Evolutionary conservation across 2,888 invertebrate species (phyloP).

Genomic region (Sinhomidia bicolor): DNA sequence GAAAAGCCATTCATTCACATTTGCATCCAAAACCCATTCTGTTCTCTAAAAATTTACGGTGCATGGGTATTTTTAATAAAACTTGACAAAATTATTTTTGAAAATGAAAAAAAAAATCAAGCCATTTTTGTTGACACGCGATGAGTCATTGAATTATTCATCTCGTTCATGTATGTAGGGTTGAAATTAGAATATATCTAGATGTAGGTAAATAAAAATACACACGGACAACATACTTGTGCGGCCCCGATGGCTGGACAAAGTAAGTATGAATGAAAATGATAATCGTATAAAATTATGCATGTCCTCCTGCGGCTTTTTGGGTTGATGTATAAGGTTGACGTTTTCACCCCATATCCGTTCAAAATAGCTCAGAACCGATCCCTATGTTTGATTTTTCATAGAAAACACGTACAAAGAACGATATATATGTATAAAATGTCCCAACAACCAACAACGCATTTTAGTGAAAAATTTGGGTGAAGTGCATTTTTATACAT

Average conservation of each 20-base stretch:
- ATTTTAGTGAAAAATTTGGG: neutral
- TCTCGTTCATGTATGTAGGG: neutral
- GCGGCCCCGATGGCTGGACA: neutral
- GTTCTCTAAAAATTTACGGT: too few relatives aligned
- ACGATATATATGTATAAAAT: neutral
- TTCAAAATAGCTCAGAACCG: constrained; percentile 9
- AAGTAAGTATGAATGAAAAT: constrained; percentile 25
- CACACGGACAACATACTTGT: neutral
- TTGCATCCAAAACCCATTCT: too few relatives aligned
- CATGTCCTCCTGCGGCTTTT: neutral
- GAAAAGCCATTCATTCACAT: too few relatives aligned
- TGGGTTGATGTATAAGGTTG: neutral
- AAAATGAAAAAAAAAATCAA: neutral
- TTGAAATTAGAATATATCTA: too few relatives aligned
- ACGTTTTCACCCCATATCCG: constrained; percentile 54
- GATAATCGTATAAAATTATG: constrained; percentile 37
- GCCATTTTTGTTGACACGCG: constrained; percentile 11
- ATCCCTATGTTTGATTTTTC: neutral
- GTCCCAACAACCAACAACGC: neutral
- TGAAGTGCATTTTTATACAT: too few relatives aligned
- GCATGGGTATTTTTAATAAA: neutral
- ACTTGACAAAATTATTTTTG: neutral
- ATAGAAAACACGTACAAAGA: neutral
- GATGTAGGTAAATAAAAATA: too few relatives aligned
- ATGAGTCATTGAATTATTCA: constrained; percentile 17